Conservation (phyloP, 2,888 invertebrate species). For the Mesodorylaimus sp. region DNA sequence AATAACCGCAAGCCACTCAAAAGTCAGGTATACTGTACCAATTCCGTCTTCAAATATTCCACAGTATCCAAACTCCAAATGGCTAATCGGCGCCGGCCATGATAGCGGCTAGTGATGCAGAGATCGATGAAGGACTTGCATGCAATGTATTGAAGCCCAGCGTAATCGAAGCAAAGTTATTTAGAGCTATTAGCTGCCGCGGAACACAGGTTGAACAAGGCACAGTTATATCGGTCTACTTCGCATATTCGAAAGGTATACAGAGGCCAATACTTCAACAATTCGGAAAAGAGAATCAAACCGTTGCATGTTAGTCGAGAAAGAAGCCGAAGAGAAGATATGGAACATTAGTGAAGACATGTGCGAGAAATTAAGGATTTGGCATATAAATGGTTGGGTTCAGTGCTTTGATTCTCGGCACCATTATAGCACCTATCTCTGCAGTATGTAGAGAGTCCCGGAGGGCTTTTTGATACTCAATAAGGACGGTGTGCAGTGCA, state of each 20-base stretch:
- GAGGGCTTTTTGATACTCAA: too few relatives aligned
- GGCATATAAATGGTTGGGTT: background rate
- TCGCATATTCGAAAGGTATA: background rate
- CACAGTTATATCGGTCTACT: background rate
- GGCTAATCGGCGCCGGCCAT: too few relatives aligned
- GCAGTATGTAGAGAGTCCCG: too few relatives aligned
- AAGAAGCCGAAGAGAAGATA: conserved; percentile 5
- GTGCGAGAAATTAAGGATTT: conserved; percentile 4
- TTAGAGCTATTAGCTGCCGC: conserved; percentile 5
- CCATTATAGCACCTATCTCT: too few relatives aligned
- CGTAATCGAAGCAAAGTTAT: conserved; percentile 10
- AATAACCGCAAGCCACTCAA: too few relatives aligned
- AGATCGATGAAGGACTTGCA: too few relatives aligned
- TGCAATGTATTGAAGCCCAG: conserved; percentile 9
- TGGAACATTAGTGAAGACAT: conserved; percentile 5
- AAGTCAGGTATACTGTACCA: too few relatives aligned
- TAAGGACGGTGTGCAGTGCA: too few relatives aligned
- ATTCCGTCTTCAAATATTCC: too few relatives aligned
- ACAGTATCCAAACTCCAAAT: too few relatives aligned
- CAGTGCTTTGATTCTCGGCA: too few relatives aligned
- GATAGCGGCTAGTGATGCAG: too few relatives aligned
- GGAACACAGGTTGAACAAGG: conserved; percentile 6
- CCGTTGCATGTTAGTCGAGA: background rate
- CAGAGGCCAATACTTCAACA: conserved; percentile 8
- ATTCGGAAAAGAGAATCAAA: background rate